These are phyloP conservation scores for Caenorhabditis sinica DNA, from an alignment of 2,888 invertebrate genomes.

Conservation along the genomic window DNA sequence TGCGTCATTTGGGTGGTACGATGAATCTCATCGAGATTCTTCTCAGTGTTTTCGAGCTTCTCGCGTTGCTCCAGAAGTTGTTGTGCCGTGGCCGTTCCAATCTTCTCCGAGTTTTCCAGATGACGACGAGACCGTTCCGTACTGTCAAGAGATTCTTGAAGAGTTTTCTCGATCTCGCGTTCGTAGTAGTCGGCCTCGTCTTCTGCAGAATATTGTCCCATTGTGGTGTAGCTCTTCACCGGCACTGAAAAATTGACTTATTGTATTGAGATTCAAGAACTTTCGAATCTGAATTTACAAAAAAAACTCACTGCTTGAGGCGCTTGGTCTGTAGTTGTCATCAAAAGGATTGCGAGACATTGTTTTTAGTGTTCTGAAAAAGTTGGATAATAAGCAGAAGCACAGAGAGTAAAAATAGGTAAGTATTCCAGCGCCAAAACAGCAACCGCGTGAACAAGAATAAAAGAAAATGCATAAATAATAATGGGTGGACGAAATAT, in stretches of 20 bases:
- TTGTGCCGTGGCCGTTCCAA: constrained; percentile 92
- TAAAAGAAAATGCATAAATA: constrained; percentile 14
- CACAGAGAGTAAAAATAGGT: neutral
- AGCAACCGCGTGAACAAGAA: constrained; percentile 35
- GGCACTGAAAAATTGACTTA: constrained; percentile 68
- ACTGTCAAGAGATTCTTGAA: constrained; percentile 84
- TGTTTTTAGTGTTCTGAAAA: constrained; percentile 30
- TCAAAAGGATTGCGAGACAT: constrained; percentile 79
- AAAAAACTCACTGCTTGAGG: constrained; percentile 66
- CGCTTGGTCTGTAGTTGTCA: constrained; percentile 69
- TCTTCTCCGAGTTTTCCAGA: constrained; percentile 92
- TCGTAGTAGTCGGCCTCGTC: constrained; percentile 81
- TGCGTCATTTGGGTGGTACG: constrained; percentile 80
- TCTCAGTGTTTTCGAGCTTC: constrained; percentile 82
- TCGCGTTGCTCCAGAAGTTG: constrained; percentile 83
- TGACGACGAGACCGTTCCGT: constrained; percentile 84
- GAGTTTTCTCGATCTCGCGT: constrained; percentile 79
- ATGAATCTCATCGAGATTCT: constrained; percentile 83
- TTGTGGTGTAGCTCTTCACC: constrained; percentile 77
- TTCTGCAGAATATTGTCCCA: constrained; percentile 71
- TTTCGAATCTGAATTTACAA: too few species aligned
- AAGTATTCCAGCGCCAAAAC: constrained; percentile 11
- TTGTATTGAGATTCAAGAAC: too few species aligned
- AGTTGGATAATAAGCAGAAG: neutral
- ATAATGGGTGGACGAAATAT: constrained; percentile 36